Base-by-base conservation (phyloP, 2,113 vertebrate species). In the Hassar affinis region DNA sequence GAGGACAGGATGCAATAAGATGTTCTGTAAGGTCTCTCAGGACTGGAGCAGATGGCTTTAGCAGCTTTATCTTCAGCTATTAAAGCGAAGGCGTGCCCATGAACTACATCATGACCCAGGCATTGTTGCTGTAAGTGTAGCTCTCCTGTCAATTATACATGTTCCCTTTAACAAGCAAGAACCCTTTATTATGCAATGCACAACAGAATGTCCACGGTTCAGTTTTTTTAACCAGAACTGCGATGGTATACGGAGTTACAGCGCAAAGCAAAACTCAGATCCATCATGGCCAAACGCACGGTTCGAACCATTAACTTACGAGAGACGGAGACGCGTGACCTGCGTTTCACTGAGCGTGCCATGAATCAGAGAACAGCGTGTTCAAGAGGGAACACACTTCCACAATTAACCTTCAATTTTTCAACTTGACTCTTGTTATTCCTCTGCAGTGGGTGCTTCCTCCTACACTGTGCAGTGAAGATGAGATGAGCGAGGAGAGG, bases 311-410 rank as follows among this genome's bases (percentile, higher is more conserved):
- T 87, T 83, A 87, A 87, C 85, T 87, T 74, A 38, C 72, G 56
- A 87, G 81, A 88, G 85, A 87, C 72, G 79, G 81, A 88, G 85
- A 87, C 72, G 79, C 79, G 84, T 82, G 85, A 87, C 74, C 49
- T 72, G 77, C 61, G 10, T 80, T 81, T 52, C 81, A 79, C 45
- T 35, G 85, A 79, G 47, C 68, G 86, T 42, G 86, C 88, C 84
- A 88, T 92, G 90, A 91, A 92, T 92, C 91, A 86, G 68, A 82
- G 76, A 33, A 64, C 79, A 83, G 88, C 87, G 85, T 88, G 83
- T 84, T 85, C 80, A 84, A 56, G 75, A 74, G 82, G 86, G 87
- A 89, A 89, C 90, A 84, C 87, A 85, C 88, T 88, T 87, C 88
- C 86, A 88, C 86, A 91, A 90, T 90, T 90, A 91, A 90, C 91